Evolutionary conservation across 2,113 vertebrate genomes (phyloP), one percentile per base, ranked within the genome.

Genomic region (Pica pica): DNA sequence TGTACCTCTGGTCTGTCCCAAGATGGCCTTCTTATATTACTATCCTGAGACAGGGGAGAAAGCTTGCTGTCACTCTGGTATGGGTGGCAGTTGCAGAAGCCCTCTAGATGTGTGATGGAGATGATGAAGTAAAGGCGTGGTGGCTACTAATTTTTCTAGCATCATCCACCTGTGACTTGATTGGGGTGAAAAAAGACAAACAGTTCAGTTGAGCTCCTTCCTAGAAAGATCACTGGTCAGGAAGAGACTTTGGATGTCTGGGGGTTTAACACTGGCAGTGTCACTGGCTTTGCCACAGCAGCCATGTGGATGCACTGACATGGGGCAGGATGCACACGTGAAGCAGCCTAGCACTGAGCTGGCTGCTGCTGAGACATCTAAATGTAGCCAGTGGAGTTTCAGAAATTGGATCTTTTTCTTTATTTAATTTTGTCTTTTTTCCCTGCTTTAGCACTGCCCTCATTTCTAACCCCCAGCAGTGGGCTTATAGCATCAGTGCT

Each of bases 361-460:
- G 89, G 23, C 30, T 59, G 68, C 76, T 13, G 13, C 74, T 78
- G 65, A 47, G 92, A 68, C 47, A 78, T 63, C 56, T 87, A 21
- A 86, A 55, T 0, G 1, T 26, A 75, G 55, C 77, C 56, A 86
- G 68, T 0, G 4, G 44, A 82, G 56, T 78, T 87, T 67, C 0
- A 0, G 47, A 89, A 94, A 87, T 30, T 14, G 20, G 27, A 47
- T 84, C 7, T 55, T 78, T 64, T 86, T 39, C 77, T 84, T 82
- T 24, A 41, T 93, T 89, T 91, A 55, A 87, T 89, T 92, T 89
- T 78, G 14, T 78, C 23, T 59, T 70, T 59, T 90, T 90, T 19
- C 27, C 59, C 39, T 82, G 52, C 33, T 87, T 87, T 87, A 71
- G 11, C 65, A 52, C 35, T 44, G 50, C 71, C 16, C 16, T 89